Evolutionary conservation across 2,113 vertebrate species (phyloP).

Genomic region (Sturnira hondurensis): DNA sequence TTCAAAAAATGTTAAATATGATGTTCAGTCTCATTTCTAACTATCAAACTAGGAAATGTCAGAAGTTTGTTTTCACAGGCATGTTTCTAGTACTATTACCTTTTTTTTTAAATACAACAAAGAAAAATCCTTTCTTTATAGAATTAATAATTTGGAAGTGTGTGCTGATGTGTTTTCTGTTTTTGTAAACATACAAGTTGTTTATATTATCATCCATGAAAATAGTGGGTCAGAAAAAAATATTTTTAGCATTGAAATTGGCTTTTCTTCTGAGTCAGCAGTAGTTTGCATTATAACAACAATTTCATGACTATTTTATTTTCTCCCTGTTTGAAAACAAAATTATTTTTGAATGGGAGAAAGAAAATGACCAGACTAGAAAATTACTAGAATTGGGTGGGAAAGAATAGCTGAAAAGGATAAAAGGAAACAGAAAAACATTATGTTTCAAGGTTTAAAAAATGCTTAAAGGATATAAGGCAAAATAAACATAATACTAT

Average conservation of each 20-base stretch:
- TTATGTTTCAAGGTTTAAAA: not conserved
- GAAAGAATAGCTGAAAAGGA: not conserved
- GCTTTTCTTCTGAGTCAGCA: not conserved
- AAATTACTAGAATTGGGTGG: not conserved
- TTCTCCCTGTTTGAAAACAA: not conserved
- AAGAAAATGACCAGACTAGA: not conserved
- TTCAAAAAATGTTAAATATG: not conserved
- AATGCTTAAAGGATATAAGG: not conserved
- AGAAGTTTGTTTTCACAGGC: fast-evolving
- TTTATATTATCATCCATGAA: not conserved
- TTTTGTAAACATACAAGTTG: not conserved
- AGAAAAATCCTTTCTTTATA: not conserved
- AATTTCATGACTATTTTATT: not conserved
- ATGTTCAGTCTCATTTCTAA: not conserved
- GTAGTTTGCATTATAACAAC: not conserved
- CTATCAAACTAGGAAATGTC: not conserved
- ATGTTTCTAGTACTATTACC: not conserved
- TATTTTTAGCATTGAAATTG: not conserved
- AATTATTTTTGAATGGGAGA: not conserved
- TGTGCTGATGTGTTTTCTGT: not conserved
- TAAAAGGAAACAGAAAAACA: not conserved
- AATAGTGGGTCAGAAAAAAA: not conserved
- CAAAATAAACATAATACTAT: not conserved
- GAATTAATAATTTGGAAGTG: not conserved
- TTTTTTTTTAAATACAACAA: not conserved